Conservation (phyloP, 2,797 vertebrate species). For the Fringilla coelebs region DNA sequence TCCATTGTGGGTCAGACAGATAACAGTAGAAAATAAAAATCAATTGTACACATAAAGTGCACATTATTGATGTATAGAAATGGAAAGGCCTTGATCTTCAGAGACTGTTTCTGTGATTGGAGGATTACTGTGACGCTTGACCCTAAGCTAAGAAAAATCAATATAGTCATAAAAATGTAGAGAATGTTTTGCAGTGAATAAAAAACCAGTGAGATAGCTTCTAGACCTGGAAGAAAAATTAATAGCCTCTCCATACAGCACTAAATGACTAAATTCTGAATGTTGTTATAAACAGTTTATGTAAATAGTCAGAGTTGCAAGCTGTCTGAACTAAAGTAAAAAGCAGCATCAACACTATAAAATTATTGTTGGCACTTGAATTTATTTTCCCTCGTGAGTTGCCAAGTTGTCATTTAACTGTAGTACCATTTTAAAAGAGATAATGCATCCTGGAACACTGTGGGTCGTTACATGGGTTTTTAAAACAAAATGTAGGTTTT, state of each 20-base stretch:
- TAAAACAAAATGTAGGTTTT: too few species aligned
- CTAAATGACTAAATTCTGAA: not conserved
- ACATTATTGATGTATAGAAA: conserved; percentile 16
- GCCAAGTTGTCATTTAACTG: not conserved
- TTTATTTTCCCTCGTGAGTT: not conserved
- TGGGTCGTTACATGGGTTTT: not conserved
- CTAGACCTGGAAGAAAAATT: not conserved
- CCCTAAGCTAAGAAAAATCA: not conserved
- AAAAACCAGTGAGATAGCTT: not conserved
- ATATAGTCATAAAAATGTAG: not conserved
- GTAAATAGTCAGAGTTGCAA: not conserved
- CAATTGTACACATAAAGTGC: conserved; percentile 28
- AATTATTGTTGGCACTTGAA: not conserved
- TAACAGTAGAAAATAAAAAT: conserved; percentile 35
- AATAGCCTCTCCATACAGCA: not conserved
- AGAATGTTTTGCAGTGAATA: not conserved
- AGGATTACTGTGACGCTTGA: not conserved
- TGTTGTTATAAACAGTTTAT: not conserved
- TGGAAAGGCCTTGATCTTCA: conserved; percentile 20
- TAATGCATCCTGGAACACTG: not conserved
- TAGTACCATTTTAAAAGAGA: not conserved
- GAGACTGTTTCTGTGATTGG: not conserved
- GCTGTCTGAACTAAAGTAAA: not conserved
- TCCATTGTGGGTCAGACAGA: not conserved
- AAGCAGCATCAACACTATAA: not conserved